A percentile compares a stretch with the other conserved stretches of the same genome.
Conservation (phyloP, 2,797 vertebrate species). For the Rachycentron canadum region DNA sequence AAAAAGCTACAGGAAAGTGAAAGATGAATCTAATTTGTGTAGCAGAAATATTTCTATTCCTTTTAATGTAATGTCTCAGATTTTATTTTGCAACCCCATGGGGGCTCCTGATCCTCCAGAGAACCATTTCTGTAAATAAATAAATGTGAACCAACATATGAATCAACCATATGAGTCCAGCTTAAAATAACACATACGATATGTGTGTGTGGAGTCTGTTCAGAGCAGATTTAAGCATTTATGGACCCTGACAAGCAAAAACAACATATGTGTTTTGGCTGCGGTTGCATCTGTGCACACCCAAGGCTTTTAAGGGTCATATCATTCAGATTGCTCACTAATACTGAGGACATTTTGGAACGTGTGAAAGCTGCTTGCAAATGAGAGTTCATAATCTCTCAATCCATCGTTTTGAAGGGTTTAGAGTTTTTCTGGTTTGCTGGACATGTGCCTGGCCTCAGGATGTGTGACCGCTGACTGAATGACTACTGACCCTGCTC, state of each 20-base stretch:
- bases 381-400: slow-evolving; percentile 50
- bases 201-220: slow-evolving; percentile 15
- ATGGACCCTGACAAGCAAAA: slow-evolving; percentile 36
- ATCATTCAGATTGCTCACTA: slow-evolving; percentile 50
- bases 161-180: slow-evolving; percentile 6
- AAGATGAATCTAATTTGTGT: neutral
- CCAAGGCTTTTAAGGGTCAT: slow-evolving; percentile 37
- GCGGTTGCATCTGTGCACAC: slow-evolving; percentile 43
- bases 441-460: slow-evolving; percentile 28
- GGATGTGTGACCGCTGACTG: slow-evolving; percentile 23
- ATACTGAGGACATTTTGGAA: slow-evolving; percentile 45
- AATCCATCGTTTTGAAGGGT: slow-evolving; percentile 54
- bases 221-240: slow-evolving; percentile 13
- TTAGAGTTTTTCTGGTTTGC: slow-evolving; percentile 47
- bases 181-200: slow-evolving; percentile 1
- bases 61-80: neutral
- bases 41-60: neutral
- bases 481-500: slow-evolving; percentile 21
- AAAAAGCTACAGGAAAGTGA: neutral
- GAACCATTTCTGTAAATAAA: slow-evolving; percentile 1
- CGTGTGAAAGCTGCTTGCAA: slow-evolving; percentile 48
- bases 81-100: neutral
- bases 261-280: slow-evolving; percentile 60
- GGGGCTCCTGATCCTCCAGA: neutral
- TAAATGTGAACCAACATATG: slow-evolving; percentile 9